A percentile compares a stretch with the other conserved stretches of the same genome.
Evolutionary conservation across 2,113 vertebrate species (phyloP).

Genomic region (Syngnathus scovelli): DNA sequence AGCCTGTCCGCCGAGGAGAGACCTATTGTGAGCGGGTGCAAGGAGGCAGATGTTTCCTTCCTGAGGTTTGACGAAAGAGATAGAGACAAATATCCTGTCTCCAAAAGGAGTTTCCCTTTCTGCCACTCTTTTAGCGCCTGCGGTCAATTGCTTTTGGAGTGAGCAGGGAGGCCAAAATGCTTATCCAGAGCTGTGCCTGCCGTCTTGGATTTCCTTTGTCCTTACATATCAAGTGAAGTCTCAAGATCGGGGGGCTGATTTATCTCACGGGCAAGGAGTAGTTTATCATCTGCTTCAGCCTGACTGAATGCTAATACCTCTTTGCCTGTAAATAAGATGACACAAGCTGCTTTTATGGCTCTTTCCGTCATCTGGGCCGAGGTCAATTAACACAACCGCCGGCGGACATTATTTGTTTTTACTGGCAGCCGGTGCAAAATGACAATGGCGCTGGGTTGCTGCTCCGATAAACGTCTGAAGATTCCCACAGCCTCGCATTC

Average conservation of each 20-base stretch:
- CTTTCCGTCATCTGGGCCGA: conserved; percentile 58
- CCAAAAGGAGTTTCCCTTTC: conserved; percentile 39
- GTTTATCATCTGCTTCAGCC: conserved; percentile 15
- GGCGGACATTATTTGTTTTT: conserved; percentile 63
- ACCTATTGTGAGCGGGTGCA: conserved; percentile 57
- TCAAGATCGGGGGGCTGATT: conserved; percentile 31
- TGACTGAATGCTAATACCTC: conserved; percentile 34
- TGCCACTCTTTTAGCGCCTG: conserved; percentile 19
- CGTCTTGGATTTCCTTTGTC: conserved; percentile 41
- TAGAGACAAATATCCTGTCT: conserved; percentile 66
- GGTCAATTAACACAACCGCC: conserved; percentile 55
- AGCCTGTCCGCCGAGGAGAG: conserved; percentile 34
- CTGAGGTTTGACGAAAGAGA: conserved; percentile 66
- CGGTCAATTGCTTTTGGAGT: conserved; percentile 10
- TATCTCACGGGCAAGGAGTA: conserved; percentile 32
- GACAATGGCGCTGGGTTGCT: conserved; percentile 51
- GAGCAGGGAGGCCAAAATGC: conserved; percentile 8
- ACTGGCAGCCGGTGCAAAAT: conserved; percentile 47
- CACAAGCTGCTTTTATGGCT: conserved; percentile 46
- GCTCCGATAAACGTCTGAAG: conserved; percentile 54
- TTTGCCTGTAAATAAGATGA: conserved; percentile 53
- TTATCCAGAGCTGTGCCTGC: conserved; percentile 25
- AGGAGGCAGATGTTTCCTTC: conserved; percentile 75
- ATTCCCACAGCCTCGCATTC: conserved; percentile 65
- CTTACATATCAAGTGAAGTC: conserved; percentile 29